These are phyloP conservation scores for Euzophera pinguis DNA, from an alignment of 2,888 invertebrate species.

Conservation along the genomic window DNA sequence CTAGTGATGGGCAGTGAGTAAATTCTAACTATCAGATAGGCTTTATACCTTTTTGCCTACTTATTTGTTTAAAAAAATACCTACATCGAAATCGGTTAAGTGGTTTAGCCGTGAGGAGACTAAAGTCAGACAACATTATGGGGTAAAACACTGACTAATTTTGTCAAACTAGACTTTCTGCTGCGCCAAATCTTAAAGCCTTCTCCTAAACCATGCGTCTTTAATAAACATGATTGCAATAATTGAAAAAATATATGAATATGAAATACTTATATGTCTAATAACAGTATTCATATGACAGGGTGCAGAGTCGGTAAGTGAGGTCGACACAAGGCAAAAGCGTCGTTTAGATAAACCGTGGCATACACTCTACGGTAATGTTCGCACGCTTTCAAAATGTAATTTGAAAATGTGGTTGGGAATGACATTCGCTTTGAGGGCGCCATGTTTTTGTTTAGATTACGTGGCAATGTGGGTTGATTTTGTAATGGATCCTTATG, in stretches of 20 bases:
- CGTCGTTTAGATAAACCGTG: constrained; percentile 41
- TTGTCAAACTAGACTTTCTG: too few species aligned
- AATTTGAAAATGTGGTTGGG: constrained; percentile 36
- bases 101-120: too few species aligned
- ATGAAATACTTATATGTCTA: not conserved
- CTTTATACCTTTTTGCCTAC: too few species aligned
- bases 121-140: too few species aligned
- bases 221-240: too few species aligned
- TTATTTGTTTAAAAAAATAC: too few species aligned
- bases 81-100: too few species aligned
- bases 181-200: too few species aligned
- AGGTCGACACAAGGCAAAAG: constrained; percentile 15
- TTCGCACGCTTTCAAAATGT: constrained; percentile 36
- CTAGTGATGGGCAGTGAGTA: too few species aligned
- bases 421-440: constrained; percentile 23
- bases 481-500: not conserved
- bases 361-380: constrained; percentile 27
- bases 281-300: not conserved
- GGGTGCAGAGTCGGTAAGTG: not conserved
- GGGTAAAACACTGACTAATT: too few species aligned
- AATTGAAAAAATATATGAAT: not conserved
- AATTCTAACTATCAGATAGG: too few species aligned
- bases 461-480: not conserved
- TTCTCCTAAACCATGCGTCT: too few species aligned
- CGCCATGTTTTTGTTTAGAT: constrained; percentile 23